phyloP scores from a whole-genome alignment of 2,888 invertebrate species.

The Stenichneumon culpator region DNA sequence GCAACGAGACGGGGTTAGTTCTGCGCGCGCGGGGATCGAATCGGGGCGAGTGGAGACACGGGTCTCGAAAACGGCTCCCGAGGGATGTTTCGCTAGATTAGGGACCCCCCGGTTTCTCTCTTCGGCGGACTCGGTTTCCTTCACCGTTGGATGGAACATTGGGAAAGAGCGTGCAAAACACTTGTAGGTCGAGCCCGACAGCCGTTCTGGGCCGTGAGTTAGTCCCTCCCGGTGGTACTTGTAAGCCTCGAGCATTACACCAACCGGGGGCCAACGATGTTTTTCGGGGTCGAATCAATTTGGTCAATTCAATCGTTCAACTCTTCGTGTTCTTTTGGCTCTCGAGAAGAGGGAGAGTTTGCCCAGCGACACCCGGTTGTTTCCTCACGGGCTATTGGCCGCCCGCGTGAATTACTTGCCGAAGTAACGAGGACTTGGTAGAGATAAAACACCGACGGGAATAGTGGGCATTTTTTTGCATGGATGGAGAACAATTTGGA shows the following conservation, averaged over 20 bases:
- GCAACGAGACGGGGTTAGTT: slow-evolving; percentile 15
- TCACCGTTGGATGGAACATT: slow-evolving; percentile 75
- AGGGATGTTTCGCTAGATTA: slow-evolving; percentile 85
- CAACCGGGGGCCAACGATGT: slow-evolving; percentile 79
- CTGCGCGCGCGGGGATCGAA: slow-evolving; percentile 70
- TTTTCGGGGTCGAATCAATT: slow-evolving; percentile 84
- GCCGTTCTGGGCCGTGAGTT: slow-evolving; percentile 76
- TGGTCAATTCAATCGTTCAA: slow-evolving; percentile 81
- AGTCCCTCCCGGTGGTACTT: slow-evolving; percentile 35
- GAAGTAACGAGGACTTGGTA: slow-evolving; percentile 8
- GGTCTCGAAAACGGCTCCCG: slow-evolving; percentile 76
- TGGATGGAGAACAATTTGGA: background rate
- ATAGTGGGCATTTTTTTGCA: background rate
- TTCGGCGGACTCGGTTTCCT: background rate
- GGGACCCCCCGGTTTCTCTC: slow-evolving; percentile 77
- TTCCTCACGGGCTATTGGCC: slow-evolving; percentile 50
- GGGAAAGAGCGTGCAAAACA: slow-evolving; percentile 83
- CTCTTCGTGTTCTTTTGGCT: slow-evolving; percentile 55
- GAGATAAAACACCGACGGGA: background rate
- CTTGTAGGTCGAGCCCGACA: slow-evolving; percentile 79
- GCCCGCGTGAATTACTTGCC: slow-evolving; percentile 70
- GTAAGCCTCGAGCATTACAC: slow-evolving; percentile 61
- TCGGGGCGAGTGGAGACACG: slow-evolving; percentile 76
- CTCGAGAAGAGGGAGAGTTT: slow-evolving; percentile 58
- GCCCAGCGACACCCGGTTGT: slow-evolving; percentile 70